Conservation (phyloP, 1,140 invertebrate species). For the Caerostris extrusa region DNA sequence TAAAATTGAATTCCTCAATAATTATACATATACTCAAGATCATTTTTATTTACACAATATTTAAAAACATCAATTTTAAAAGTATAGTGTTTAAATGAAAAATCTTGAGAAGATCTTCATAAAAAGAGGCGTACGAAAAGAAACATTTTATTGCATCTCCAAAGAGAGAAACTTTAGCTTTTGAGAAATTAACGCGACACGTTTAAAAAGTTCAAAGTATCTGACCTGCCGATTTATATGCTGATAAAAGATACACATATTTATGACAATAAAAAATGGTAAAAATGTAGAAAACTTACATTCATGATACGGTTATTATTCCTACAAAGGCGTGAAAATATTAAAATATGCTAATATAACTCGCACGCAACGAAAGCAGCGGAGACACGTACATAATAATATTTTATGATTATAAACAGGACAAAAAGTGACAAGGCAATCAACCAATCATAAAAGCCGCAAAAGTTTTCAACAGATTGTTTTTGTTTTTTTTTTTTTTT, state of each 20-base stretch:
- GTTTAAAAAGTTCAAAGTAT: conserved; percentile 38
- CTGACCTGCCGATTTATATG: conserved; percentile 40
- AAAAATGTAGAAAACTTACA: conserved; percentile 43
- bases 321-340: conserved; percentile 20
- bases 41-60: too few species aligned
- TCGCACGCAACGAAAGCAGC: conserved; percentile 40
- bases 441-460: not conserved
- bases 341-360: conserved; percentile 20
- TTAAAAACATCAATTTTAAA: too few species aligned
- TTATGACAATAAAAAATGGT: conserved; percentile 3
- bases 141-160: too few species aligned
- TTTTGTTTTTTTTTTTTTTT: not conserved
- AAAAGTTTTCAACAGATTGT: not conserved
- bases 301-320: conserved; percentile 23
- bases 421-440: conserved; percentile 12
- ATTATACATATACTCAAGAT: too few species aligned
- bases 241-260: conserved; percentile 18
- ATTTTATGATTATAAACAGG: conserved; percentile 24
- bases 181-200: not conserved
- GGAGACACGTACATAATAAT: conserved; percentile 44
- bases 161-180: too few species aligned
- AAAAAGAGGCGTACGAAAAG: too few species aligned
- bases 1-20: too few species aligned
- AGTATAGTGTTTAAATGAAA: too few species aligned
- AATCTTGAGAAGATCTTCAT: too few species aligned